Conservation (phyloP, 2,797 vertebrate species). For the Channallabes apus region DNA sequence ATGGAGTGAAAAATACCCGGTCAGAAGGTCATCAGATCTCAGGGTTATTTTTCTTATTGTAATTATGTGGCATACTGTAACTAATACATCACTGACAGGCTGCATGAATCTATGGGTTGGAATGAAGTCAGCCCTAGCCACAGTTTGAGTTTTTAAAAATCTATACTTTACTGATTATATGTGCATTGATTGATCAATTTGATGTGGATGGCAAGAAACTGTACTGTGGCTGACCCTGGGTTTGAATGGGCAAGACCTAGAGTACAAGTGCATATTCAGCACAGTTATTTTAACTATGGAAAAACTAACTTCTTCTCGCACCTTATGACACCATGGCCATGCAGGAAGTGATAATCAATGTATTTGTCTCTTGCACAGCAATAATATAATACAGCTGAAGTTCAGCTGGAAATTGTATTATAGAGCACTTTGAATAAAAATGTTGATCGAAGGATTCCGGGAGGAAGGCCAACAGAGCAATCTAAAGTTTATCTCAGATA, state of each 20-base stretch:
- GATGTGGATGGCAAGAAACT: too few relatives aligned
- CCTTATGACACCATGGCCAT: constrained; percentile 5
- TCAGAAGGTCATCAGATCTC: background rate
- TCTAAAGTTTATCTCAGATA: constrained; percentile 11
- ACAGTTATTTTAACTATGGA: constrained; percentile 14
- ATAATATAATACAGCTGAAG: constrained; percentile 8
- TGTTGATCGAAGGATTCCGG: background rate
- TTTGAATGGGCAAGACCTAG: background rate
- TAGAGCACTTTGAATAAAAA: background rate
- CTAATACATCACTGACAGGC: background rate
- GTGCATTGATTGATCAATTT: background rate
- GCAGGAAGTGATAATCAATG: constrained; percentile 3
- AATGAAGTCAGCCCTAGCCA: background rate
- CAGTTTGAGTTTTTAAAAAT: background rate
- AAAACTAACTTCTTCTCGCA: constrained; percentile 17
- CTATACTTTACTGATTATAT: background rate
- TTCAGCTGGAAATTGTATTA: background rate
- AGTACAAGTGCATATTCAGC: background rate
- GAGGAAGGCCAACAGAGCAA: constrained; percentile 10
- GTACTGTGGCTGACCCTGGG: background rate
- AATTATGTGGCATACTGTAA: background rate
- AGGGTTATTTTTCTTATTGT: background rate
- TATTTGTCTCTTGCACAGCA: constrained; percentile 21
- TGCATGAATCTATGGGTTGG: background rate
- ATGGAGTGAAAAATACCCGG: background rate